Conservation (phyloP, 2,113 vertebrate genomes). For the Rhodinocichla rosea region DNA sequence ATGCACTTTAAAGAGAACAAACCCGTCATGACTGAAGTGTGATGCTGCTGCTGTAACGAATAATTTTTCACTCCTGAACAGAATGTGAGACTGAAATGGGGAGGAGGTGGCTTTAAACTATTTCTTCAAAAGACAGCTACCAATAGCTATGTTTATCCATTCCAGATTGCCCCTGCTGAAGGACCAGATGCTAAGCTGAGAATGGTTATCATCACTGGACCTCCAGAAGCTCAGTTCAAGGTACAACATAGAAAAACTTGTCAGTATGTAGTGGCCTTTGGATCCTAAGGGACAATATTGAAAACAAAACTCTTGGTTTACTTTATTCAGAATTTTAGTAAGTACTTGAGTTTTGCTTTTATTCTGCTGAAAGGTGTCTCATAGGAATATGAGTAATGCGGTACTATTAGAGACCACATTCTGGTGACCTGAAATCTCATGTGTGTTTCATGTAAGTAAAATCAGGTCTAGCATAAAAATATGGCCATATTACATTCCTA, state of each 20-base stretch:
- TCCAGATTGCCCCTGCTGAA: conserved; percentile 94
- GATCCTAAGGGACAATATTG: neutral
- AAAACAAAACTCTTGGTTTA: neutral
- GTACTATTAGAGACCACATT: neutral
- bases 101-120: conserved; percentile 29
- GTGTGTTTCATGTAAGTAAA: neutral
- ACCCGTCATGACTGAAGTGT: neutral
- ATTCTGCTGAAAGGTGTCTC: neutral
- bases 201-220: conserved; percentile 95
- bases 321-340: neutral
- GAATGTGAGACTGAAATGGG: conserved; percentile 32
- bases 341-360: neutral
- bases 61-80: conserved; percentile 35
- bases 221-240: conserved; percentile 99
- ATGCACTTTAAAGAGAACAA: conserved; percentile 40
- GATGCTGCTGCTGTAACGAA: conserved; percentile 9
- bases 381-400: neutral
- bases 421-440: neutral
- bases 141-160: conserved; percentile 51
- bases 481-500: neutral
- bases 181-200: conserved; percentile 91
- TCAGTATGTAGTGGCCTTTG: neutral
- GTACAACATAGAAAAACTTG: conserved; percentile 60
- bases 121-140: conserved; percentile 21
- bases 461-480: neutral